Evolutionary conservation across 1,140 invertebrate genomes (phyloP).

Genomic region (Drosophila sp.): DNA sequence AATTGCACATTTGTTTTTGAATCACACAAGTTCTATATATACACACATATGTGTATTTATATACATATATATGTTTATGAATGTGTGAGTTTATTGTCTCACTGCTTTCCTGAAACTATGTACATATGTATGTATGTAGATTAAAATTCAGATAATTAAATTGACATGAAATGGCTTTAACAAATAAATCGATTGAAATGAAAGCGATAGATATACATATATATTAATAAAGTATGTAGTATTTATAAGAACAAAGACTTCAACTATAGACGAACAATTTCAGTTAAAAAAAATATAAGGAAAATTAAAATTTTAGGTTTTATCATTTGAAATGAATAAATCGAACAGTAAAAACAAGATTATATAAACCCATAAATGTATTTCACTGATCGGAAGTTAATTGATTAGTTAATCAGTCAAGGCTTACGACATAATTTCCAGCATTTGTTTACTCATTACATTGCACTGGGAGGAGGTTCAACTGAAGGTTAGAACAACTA

Average conservation of each 20-base stretch:
- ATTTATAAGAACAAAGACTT: background rate
- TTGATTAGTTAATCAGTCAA: constrained; percentile 16
- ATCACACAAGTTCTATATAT: background rate
- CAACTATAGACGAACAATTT: too few species aligned
- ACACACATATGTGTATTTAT: too few species aligned
- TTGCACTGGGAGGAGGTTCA: background rate
- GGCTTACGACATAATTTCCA: background rate
- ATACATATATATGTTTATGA: background rate
- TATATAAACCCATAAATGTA: background rate
- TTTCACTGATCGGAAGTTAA: constrained; percentile 3
- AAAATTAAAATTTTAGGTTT: too few species aligned
- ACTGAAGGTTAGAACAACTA: constrained; percentile 35
- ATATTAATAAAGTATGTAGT: background rate
- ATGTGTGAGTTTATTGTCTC: background rate
- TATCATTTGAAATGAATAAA: too few species aligned
- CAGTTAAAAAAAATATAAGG: too few species aligned
- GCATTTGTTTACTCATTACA: constrained; percentile 46
- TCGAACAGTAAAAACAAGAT: background rate
- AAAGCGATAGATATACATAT: too few species aligned
- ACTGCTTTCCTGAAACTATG: constrained; percentile 12
- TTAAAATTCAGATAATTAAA: constrained; percentile 19
- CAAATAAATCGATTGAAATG: background rate
- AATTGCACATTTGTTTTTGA: constrained; percentile 12
- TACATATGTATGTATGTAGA: too few species aligned
- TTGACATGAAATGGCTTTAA: constrained; percentile 6